These are phyloP conservation scores for Aurelia aurita complex sp. Pacific DNA, from an alignment of 30 jellyfish, hydroid and myxozoan species.

Conservation along the genomic window DNA sequence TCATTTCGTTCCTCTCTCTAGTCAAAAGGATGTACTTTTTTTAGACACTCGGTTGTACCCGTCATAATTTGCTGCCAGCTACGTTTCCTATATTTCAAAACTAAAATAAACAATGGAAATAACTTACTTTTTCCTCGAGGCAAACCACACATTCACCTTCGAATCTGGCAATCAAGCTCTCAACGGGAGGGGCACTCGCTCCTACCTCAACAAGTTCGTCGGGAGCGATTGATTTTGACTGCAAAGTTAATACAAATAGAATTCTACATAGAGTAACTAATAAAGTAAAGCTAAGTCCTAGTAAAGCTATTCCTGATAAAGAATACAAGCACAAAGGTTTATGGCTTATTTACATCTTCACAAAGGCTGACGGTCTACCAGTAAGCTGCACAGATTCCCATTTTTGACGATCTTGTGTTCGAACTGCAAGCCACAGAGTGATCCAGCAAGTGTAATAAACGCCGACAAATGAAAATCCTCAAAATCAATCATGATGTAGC, in stretches of 20 bases:
- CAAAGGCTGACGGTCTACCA: no score
- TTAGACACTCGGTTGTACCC: no score
- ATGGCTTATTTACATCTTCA: no score
- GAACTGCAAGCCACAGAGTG: no score
- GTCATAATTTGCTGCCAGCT: not conserved
- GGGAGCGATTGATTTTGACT: not conserved
- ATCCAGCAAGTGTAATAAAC: no score
- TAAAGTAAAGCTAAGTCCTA: not conserved
- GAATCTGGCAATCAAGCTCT: slow-evolving; percentile 35
- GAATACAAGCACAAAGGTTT: no score
- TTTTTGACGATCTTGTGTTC: no score
- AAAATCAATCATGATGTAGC: no score
- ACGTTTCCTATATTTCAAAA: not conserved
- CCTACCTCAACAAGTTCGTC: slow-evolving; percentile 18
- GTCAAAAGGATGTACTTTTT: no score
- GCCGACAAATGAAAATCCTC: no score
- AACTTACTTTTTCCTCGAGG: slow-evolving; percentile 63
- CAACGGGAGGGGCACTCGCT: slow-evolving; percentile 62
- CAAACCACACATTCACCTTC: slow-evolving; percentile 86
- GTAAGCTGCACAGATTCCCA: no score
- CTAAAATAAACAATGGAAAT: not conserved
- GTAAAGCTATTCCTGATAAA: not conserved
- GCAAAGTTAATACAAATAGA: not conserved
- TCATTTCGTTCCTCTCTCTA: no score
- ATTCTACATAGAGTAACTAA: not conserved